Percentiles rank a stretch among this genome's conserved stretches.
Evolutionary conservation across 2,113 vertebrate species (phyloP).

Genomic region (Danionella cerebrum): DNA sequence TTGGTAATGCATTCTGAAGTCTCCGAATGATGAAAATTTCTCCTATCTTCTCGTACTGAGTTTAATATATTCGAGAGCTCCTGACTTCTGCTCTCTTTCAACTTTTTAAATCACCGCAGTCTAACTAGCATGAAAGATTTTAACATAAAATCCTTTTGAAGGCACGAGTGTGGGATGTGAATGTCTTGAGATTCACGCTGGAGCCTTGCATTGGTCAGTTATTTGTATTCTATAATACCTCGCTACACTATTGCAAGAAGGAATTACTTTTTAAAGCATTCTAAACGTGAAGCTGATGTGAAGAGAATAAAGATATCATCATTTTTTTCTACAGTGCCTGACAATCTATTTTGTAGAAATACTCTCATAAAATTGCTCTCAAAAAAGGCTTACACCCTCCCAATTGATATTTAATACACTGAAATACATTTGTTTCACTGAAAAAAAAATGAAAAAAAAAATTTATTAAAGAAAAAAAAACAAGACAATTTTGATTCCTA

Average conservation of each 20-base stretch:
- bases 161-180: background rate
- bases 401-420: no score
- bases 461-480: no score
- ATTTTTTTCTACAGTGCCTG: background rate
- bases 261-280: background rate
- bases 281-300: background rate
- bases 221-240: background rate
- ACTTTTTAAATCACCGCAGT: conserved; percentile 43
- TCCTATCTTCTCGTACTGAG: conserved; percentile 49
- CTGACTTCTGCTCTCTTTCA: conserved; percentile 38
- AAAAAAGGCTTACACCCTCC: no score
- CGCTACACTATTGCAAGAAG: background rate
- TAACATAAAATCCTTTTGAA: conserved; percentile 11
- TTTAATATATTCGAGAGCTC: conserved; percentile 58
- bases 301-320: background rate
- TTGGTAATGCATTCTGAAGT: conserved; percentile 69
- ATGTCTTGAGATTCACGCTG: background rate
- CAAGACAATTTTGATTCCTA: no score
- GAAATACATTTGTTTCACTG: no score
- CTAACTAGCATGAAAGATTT: conserved; percentile 27
- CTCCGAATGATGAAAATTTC: conserved; percentile 54
- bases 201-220: background rate
- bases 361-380: no score
- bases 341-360: background rate
- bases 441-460: no score